Percentiles rank a stretch among this genome's conserved stretches.
phyloP scores from a whole-genome alignment of 53 echinoderm and acorn worm species.

The Paelopatides confundens region DNA sequence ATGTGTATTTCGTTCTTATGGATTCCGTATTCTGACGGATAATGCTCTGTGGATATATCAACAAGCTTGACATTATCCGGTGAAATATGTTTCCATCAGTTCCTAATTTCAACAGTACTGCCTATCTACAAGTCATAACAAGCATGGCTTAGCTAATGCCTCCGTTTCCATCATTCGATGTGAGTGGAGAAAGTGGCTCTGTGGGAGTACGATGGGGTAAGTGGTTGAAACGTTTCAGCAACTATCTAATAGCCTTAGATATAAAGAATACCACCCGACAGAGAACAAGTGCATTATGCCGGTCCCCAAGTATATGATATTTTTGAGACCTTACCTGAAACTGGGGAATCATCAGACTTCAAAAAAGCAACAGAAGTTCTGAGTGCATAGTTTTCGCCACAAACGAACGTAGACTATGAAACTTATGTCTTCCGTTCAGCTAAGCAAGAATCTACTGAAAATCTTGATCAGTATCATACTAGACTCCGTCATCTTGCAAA shows the following conservation, averaged over 20 bases:
- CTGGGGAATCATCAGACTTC: slow-evolving; percentile 7
- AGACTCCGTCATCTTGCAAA: not conserved
- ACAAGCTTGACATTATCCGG: no score
- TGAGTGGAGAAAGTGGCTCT: not conserved
- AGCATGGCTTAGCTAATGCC: no score
- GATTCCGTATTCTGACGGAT: no score
- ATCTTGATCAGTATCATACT: slow-evolving; percentile 37
- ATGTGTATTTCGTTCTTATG: no score
- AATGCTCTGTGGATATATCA: no score
- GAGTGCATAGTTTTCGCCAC: not conserved
- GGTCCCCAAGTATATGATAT: slow-evolving; percentile 42
- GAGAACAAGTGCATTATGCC: slow-evolving; percentile 29
- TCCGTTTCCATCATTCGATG: not conserved
- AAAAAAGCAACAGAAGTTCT: slow-evolving; percentile 8
- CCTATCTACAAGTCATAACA: no score
- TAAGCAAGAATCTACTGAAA: slow-evolving; percentile 2
- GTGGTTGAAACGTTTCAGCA: slow-evolving; percentile 29
- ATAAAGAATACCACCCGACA: not conserved
- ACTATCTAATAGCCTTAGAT: slow-evolving; percentile 36
- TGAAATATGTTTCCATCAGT: no score
- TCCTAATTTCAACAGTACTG: not conserved
- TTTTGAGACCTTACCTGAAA: slow-evolving; percentile 43
- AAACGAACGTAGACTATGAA: slow-evolving; percentile 18
- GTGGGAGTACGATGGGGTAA: slow-evolving; percentile 14
- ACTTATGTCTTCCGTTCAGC: slow-evolving; percentile 8